Base-by-base conservation (phyloP, 2,888 invertebrate species). In the Meiosimyza platycephala region DNA sequence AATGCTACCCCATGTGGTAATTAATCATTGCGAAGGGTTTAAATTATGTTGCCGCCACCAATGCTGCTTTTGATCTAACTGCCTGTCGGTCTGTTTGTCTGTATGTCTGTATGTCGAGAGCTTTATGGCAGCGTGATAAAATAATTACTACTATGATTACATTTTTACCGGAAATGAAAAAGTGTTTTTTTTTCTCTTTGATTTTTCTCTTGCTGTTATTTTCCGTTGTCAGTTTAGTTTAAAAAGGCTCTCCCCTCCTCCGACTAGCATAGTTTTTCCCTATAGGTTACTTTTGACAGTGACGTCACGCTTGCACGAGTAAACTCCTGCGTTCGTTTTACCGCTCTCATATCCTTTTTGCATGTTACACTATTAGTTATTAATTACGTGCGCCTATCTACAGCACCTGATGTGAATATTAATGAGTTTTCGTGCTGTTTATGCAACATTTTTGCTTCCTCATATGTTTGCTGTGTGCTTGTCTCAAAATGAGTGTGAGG, bases 81-180 rank as follows among this genome's bases (percentile, higher is more conserved):
- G 40, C 40, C 40, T 40, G 40, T 6, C 40, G 40, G 40, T 40
- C 40, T 40, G 40, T 40, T 40, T 40, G 40, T 40, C 9, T 40
- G 40, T 40, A 6, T 40, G 59, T 40, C 2, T 40, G 59, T 28
- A 40, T 67, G 55, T 55, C 54, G 22, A 12, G 16, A 33, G 54
- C 68, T 68, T 57, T 50, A 13, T 60, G 60, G 60, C 33, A 69
- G 51, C 52, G 50, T 78, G 80, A 80, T 80, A 79, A 80, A 80
- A 80, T 80, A 80, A 80, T 80, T 80, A 80, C 80, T 80, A 79
- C 79, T 80, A 79, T 80, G 80, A 80, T 80, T 80, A 80, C 48
- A 55, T 80, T 78, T 80, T 80, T 64, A 67, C 50, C 76, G 70
- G 60, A 66, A 54, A 54, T 52, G 52, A 51, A 40, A 40, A 9